These are phyloP conservation scores for Phrynocephalus versicolor DNA, from an alignment of 2,113 vertebrate genomes.

Conservation along the genomic window DNA sequence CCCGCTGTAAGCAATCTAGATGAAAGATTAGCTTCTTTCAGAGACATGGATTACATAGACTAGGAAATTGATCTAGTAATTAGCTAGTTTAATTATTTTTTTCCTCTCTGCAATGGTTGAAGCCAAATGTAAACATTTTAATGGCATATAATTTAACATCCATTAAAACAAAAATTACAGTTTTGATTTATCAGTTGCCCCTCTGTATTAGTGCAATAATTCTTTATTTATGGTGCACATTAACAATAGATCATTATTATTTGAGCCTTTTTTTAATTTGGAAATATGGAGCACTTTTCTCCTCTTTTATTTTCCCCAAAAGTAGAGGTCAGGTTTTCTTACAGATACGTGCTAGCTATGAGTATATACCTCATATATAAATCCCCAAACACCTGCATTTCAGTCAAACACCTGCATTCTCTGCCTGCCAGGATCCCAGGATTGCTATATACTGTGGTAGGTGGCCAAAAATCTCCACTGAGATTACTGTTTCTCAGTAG, in stretches of 20 bases:
- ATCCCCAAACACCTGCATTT: no score
- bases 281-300: no score
- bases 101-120: background rate
- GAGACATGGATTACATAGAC: background rate
- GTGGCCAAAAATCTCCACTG: no score
- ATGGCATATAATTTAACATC: slow-evolving; percentile 4
- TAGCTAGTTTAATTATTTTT: slow-evolving; percentile 11
- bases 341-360: no score
- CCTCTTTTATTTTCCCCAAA: no score
- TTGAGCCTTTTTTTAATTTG: background rate
- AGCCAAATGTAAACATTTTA: background rate
- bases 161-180: background rate
- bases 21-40: background rate
- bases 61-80: slow-evolving; percentile 1
- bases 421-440: no score
- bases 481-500: no score
- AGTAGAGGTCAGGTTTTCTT: no score
- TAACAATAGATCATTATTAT: background rate
- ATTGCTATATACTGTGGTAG: no score
- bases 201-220: background rate
- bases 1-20: background rate
- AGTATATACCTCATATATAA: no score
- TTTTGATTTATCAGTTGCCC: background rate
- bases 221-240: background rate
- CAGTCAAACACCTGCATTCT: no score